Evolutionary conservation across 2,797 vertebrate genomes (phyloP).

Genomic region (Rhabdomys pumilio): DNA sequence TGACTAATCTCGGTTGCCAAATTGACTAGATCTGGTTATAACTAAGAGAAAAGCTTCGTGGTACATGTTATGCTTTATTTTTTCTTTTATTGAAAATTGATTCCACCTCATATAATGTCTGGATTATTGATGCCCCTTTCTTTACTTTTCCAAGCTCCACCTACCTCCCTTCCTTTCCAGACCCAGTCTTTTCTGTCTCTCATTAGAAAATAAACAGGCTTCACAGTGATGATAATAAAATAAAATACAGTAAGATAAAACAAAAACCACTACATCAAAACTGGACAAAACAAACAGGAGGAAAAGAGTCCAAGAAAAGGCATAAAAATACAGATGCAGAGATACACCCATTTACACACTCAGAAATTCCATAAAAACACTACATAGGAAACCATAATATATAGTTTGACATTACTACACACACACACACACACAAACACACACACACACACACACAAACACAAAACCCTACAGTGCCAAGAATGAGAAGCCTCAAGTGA

Average conservation of each 20-base stretch:
- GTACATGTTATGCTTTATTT: background rate
- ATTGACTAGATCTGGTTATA: background rate
- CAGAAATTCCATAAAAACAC: background rate
- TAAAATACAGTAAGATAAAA: background rate
- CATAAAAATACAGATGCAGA: background rate
- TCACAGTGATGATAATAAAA: background rate
- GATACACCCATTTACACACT: background rate
- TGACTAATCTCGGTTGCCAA: too few relatives aligned
- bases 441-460: background rate
- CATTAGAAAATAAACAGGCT: background rate
- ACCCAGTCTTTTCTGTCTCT: background rate
- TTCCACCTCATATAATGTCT: background rate
- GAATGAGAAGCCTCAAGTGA: background rate
- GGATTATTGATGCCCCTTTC: background rate
- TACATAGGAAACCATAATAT: background rate
- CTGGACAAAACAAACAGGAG: background rate
- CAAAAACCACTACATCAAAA: background rate
- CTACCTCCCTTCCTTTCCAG: too few relatives aligned
- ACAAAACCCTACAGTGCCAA: background rate
- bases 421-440: background rate
- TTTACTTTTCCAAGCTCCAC: background rate
- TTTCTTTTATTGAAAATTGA: background rate
- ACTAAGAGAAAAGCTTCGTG: background rate
- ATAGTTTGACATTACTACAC: too few relatives aligned
- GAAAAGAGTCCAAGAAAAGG: background rate